Evolutionary conservation across 2,888 invertebrate species (phyloP).

Genomic region (Troides oblongomaculatus): DNA sequence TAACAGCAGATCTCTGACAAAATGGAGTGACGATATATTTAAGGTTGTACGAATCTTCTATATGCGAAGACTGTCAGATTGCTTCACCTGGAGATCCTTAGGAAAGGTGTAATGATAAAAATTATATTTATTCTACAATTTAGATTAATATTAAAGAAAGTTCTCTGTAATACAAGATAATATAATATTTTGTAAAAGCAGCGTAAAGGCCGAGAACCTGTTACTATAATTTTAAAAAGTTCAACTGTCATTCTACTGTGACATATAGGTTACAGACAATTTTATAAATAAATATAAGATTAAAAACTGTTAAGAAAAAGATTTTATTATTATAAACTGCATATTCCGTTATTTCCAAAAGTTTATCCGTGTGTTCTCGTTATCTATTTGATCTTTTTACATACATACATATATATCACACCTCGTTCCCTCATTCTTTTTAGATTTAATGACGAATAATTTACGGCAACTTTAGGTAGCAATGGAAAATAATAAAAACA

Average conservation of each 20-base stretch:
- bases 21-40: too few relatives aligned
- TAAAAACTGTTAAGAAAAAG: not conserved
- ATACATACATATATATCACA: too few relatives aligned
- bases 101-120: too few relatives aligned
- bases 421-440: not conserved
- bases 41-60: too few relatives aligned
- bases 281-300: slow-evolving; percentile 2
- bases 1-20: too few relatives aligned
- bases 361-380: not conserved
- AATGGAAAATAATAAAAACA: slow-evolving; percentile 19
- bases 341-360: not conserved
- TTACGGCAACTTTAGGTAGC: not conserved
- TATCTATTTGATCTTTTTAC: not conserved
- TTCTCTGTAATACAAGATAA: too few relatives aligned
- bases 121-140: too few relatives aligned
- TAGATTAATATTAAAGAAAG: too few relatives aligned
- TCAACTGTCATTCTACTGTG: not conserved
- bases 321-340: not conserved
- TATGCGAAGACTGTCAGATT: too few relatives aligned
- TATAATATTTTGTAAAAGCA: too few relatives aligned
- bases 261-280: not conserved
- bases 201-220: not conserved
- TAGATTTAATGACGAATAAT: not conserved
- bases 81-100: too few relatives aligned
- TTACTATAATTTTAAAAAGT: not conserved